Evolutionary conservation across 2,113 vertebrate species (phyloP).

Genomic region (Mormoops blainvillei): DNA sequence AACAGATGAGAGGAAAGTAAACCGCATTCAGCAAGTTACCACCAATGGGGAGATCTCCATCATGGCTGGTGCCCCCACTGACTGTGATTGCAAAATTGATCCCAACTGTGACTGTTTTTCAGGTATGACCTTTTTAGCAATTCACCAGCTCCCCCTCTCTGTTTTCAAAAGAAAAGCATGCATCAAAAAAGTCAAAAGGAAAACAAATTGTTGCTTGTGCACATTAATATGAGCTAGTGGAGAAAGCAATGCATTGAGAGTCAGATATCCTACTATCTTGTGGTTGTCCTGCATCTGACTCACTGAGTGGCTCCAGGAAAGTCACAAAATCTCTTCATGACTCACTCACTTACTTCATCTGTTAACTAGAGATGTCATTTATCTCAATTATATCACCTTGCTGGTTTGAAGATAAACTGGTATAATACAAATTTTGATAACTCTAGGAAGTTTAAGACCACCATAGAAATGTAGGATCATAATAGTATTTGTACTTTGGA

Average conservation of each 20-base stretch:
- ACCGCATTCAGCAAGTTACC: slow-evolving; percentile 96
- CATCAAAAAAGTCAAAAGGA: slow-evolving; percentile 24
- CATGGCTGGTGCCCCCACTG: slow-evolving; percentile 91
- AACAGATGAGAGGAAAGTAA: slow-evolving; percentile 96
- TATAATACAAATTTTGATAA: not conserved
- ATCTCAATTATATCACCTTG: not conserved
- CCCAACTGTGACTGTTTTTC: slow-evolving; percentile 98
- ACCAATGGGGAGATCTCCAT: slow-evolving; percentile 95
- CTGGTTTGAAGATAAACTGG: not conserved
- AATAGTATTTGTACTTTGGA: slow-evolving; percentile 10
- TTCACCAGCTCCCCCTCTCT: slow-evolving; percentile 36
- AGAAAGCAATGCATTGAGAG: not conserved
- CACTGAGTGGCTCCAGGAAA: not conserved
- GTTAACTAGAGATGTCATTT: not conserved
- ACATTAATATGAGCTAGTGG: not conserved
- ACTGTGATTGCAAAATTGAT: slow-evolving; percentile 99
- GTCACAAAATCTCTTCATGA: not conserved
- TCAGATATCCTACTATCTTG: not conserved
- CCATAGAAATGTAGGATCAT: not conserved
- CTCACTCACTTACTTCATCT: not conserved
- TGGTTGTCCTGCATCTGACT: not conserved
- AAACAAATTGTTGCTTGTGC: slow-evolving; percentile 20
- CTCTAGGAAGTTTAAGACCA: not conserved
- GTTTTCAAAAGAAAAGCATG: slow-evolving; percentile 35
- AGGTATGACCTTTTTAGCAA: slow-evolving; percentile 78